Conservation (phyloP, 2,113 vertebrate species). For the Australoheros scitulus region DNA sequence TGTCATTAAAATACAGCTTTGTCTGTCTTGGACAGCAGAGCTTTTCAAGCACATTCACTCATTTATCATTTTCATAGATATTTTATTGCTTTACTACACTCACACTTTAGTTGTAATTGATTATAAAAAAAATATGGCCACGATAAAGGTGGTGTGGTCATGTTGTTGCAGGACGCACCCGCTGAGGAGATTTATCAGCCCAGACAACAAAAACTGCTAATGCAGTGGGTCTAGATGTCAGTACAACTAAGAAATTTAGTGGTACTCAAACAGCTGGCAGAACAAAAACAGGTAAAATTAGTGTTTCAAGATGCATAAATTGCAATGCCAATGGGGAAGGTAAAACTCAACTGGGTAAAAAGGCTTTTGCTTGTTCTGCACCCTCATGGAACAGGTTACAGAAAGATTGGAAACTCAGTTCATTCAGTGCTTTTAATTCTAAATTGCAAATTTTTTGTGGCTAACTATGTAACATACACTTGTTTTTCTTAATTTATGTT, state of each 20-base stretch:
- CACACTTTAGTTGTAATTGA: not conserved
- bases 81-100: not conserved
- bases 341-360: too few relatives aligned
- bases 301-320: not conserved
- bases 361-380: too few relatives aligned
- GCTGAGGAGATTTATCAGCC: not conserved
- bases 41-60: not conserved
- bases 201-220: not conserved
- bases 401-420: too few relatives aligned
- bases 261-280: not conserved
- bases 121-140: not conserved
- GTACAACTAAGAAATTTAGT: not conserved
- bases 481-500: too few relatives aligned
- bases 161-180: rapidly evolving
- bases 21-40: not conserved
- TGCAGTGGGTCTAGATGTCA: not conserved
- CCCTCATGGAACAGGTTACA: too few relatives aligned
- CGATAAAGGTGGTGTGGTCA: not conserved
- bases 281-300: not conserved
- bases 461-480: too few relatives aligned
- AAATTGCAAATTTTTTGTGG: too few relatives aligned
- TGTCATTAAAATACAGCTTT: not conserved
- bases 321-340: not conserved
- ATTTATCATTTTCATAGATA: not conserved
- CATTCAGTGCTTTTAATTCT: too few relatives aligned